Evolutionary conservation across 2,797 vertebrate genomes (phyloP), one percentile per base, ranked within the genome.

Genomic region (Petrocephalus schoutedeni): DNA sequence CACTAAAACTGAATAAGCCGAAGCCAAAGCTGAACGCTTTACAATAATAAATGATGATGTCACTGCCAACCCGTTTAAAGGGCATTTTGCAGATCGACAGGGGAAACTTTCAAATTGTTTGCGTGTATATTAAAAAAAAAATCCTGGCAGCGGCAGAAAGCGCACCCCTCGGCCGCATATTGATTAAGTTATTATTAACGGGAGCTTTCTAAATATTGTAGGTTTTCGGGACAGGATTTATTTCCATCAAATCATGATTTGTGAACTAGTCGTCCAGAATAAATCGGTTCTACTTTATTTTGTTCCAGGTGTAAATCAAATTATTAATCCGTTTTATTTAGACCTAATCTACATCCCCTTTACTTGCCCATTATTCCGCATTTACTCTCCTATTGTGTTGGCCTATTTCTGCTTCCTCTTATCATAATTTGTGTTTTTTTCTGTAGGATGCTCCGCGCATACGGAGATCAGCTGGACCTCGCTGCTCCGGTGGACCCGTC

Each of bases 401-500:
- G 16, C 36, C 41, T 45, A 7, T 77, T 16, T 21, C 41, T 19
- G 14, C 14, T 74, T 80, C 19, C 41, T 49, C 19, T 49, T 19
- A 45, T 6, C 74, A 49, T 80, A 49, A 2, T 80, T 8, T 49
- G 41, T 49, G 36, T 80, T 80, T 21, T 80, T 49, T 16, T 28
- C 28, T 28, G 28, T 28, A 28, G 28, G 28, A 28, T 28, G 71
- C 32, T 45, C 71, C n/a, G 8, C 19, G 41, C 71, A 41, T 21
- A n/a, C 41, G 45, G 19, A 41, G 8, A n/a, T n/a, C 41, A 80
- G 41, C 41, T 49, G 74, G 45, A 10, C 74, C 41, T 21, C 45
- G 19, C 74, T 21, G 87, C 85, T 88, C 74, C 67, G 16, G 23
- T 49, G 9, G 23, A 91, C 87, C 53, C 89, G 89, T 36, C 90